Evolutionary conservation across 2,888 invertebrate genomes (phyloP), one percentile per base, ranked within the genome.

Genomic region (Heliconius ismenius): DNA sequence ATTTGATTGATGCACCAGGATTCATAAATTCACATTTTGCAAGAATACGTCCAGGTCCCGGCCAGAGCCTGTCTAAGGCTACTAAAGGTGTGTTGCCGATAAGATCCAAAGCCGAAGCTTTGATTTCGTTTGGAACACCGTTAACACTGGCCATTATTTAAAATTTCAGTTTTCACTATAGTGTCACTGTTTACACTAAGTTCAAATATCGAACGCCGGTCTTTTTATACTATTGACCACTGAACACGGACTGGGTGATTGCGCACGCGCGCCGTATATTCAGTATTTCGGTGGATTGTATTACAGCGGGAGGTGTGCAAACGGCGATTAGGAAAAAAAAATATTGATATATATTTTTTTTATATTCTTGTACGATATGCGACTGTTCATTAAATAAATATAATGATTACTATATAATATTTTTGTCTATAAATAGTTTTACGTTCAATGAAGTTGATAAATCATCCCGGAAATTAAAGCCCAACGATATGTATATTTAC

Each of bases 1-100:
- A 90, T 86, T 93, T 93, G 60, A 93, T 88, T 2, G 93, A 93
- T 15, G 89, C 93, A 49, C 93, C 92, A 7, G 93, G 93, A 76
- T 92, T 93, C 92, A 92, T 93, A 78, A 91, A 93, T 82, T 93
- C 93, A 85, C 93, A 93, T 89, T 93, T 93, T 4, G 88, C 93
- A 65, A 93, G 82, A 76, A 93, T 89, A 54, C 93, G 84, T 18
- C 93, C 93, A 3, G 93, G 92, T 2, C 93, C 93, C 1, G 90
- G 79, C 80, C 92, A 86, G 2, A 93, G 78, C 60, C 93, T 89
- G 78, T 93, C 93, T 63, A 93, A 85, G 3, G 93, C 93, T 21
- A 93, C 89, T 43, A 93, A 85, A 13, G 93, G 93, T 2, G 93
- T 93, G 80, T 92, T 90, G 7, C 93, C 93, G 81, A 93, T 93